Base-by-base conservation (phyloP, 2,888 invertebrate species). In the Alcis repandata region DNA sequence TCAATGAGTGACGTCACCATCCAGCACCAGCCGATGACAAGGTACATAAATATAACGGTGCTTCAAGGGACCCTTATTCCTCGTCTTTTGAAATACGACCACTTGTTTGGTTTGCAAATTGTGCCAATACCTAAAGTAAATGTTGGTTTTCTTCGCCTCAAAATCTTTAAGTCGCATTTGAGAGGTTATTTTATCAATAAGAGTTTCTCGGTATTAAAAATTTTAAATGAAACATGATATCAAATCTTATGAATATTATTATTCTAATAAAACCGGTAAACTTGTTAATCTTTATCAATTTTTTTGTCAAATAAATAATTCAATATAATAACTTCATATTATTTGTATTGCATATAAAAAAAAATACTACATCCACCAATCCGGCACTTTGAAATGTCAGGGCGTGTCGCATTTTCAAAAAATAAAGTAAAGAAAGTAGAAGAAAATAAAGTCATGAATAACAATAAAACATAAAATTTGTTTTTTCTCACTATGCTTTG, bases 1-100 rank as follows among this genome's bases (percentile, higher is more conserved):
- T 78, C 69, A 79, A 76, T 75, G 74, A 74, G 59, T 83, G 81
- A 82, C 79, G 82, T 82, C 80, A 84, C 65, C 11, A 57, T 69
- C 67, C 70, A 71, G 63, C 72, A 64, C 61, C 67, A 71, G 75
- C 75, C 78, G 73, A 80, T 80, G 76, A 77, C 79, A 78, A 68
- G 70, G 62, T 59, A 75, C 70, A 72, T 60, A 51, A 57, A 57
- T 60, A 57, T 85, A 85, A 84, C 83, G 79, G 83, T 72, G 78
- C 70, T 62, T 59, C 69, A 76, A 76, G 66, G 70, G 75, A 76
- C 75, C 75, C 73, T 79, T 79, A 48, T 52, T 60, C 52, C 32
- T 60, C 33, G 52, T 15, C 49, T 67, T 58, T 64, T 73, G 67
- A 75, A 73, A 72, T 69, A 69, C 63, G 61, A 71, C 65, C 62